These are phyloP conservation scores for Phalacrocorax carbo DNA, from an alignment of 2,113 vertebrate genomes.

Conservation along the genomic window DNA sequence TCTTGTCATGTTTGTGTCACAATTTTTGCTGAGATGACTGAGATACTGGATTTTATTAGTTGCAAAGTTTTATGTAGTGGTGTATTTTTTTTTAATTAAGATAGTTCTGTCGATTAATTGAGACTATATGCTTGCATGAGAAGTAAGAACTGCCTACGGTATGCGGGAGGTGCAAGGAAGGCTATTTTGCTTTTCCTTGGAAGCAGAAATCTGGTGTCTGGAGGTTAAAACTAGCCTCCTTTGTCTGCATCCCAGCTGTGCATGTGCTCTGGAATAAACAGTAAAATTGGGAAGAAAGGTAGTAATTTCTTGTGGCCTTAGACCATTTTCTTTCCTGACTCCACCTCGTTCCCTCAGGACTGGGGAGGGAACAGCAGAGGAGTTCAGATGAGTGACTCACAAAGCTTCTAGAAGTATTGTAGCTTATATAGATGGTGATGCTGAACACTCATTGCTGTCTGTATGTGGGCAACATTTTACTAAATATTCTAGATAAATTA, in stretches of 20 bases:
- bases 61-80: neutral
- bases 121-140: neutral
- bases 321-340: neutral
- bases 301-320: constrained; percentile 3
- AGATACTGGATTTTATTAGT: neutral
- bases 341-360: constrained; percentile 54
- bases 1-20: neutral
- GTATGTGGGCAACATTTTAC: neutral
- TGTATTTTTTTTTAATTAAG: neutral
- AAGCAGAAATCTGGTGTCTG: neutral
- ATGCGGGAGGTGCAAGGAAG: neutral
- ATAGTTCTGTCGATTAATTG: neutral
- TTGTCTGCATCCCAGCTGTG: neutral
- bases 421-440: neutral
- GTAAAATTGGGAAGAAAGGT: constrained; percentile 9
- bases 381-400: constrained; percentile 37
- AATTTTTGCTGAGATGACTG: neutral
- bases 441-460: neutral
- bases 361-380: constrained; percentile 34
- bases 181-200: neutral
- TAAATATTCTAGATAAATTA: neutral
- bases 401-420: constrained; percentile 1
- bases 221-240: neutral
- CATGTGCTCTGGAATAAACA: neutral
- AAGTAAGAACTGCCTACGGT: neutral